A percentile compares a stretch with the other conserved stretches of the same genome.
These are phyloP conservation scores for Poecilia picta DNA, from an alignment of 2,797 vertebrate species.

Conservation along the genomic window DNA sequence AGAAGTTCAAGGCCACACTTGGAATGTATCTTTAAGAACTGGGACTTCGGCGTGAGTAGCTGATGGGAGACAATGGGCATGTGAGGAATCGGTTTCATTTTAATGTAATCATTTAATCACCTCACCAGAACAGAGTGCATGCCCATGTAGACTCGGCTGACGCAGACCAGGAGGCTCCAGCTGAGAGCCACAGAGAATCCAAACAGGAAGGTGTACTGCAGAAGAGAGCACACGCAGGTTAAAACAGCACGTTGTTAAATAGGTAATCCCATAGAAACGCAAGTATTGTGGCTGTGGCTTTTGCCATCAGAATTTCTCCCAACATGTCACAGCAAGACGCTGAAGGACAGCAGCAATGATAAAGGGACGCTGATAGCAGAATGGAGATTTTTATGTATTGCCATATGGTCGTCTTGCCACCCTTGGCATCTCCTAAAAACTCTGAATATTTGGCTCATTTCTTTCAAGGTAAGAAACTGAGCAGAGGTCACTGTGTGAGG, in stretches of 20 bases:
- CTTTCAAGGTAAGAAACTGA: slow-evolving; percentile 3
- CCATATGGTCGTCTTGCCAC: neutral
- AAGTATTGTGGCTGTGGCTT: neutral
- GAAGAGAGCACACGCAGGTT: slow-evolving; percentile 1
- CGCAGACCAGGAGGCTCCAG: slow-evolving; percentile 95
- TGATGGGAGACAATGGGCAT: neutral
- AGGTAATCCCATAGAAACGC: neutral
- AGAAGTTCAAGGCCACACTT: neutral
- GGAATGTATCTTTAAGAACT: neutral
- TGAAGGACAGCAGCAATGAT: neutral
- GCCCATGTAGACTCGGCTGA: slow-evolving; percentile 98
- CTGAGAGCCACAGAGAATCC: slow-evolving; percentile 87
- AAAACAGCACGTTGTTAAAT: neutral
- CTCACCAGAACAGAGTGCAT: slow-evolving; percentile 98
- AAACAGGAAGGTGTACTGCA: slow-evolving; percentile 89
- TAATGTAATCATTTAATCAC: slow-evolving; percentile 11
- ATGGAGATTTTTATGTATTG: neutral
- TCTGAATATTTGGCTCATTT: slow-evolving; percentile 3
- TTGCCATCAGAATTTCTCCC: neutral
- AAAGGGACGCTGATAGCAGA: too few relatives aligned
- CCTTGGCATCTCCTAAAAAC: slow-evolving; percentile 5
- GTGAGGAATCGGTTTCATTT: neutral
- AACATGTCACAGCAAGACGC: neutral
- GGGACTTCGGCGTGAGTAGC: neutral
- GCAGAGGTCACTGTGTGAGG: slow-evolving; percentile 19